Evolutionary conservation across 1,140 invertebrate species (phyloP), one percentile per base, ranked within the genome.

Genomic region (Parapsyche elsis): DNA sequence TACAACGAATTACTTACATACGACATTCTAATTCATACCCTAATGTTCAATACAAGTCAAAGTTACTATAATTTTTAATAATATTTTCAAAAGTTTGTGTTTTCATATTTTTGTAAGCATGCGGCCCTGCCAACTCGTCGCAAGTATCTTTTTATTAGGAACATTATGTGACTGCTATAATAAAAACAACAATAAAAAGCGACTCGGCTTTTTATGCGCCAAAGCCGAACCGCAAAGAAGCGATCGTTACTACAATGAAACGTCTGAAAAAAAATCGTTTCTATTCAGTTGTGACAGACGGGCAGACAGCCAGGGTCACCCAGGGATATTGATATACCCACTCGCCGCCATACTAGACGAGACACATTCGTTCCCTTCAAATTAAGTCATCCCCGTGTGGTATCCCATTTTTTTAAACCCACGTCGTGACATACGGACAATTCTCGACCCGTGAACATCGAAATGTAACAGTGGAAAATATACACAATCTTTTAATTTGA

Each of bases 201-300:
- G 16, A 16, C 49, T 12, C 49, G 49, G 49, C 49, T 61, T 61
- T 61, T 61, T 61, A 14, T 21, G 10, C 59, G 21, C 14, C 2
- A 53, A 61, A 61, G 19, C 21, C 23, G 24, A 67, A 67, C 64
- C 64, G 64, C 64, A 67, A 67, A 67, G 64, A 26, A 26, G 5
- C 24, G 64, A 67, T 61, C 21, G 21, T 2, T 53, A 16, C 10
- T 12, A 53, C 49, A 53, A 61, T 61, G 59, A 23, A 61, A 61
- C 9, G 19, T 21, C 14, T 61, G 9, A 9, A 23, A 23, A 59
- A 61, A 61, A 61, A 61, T 61, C n/a, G 21, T 73, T 73, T 73
- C 71, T 45, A 49, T 73, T 73, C 38, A 73, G 71, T 73, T 73
- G 71, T 73, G 71, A 73, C 71, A 73, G 45, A 49, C 14, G 38